Evolutionary conservation across 2,113 vertebrate genomes (phyloP).

Genomic region (Nesoenas mayeri): DNA sequence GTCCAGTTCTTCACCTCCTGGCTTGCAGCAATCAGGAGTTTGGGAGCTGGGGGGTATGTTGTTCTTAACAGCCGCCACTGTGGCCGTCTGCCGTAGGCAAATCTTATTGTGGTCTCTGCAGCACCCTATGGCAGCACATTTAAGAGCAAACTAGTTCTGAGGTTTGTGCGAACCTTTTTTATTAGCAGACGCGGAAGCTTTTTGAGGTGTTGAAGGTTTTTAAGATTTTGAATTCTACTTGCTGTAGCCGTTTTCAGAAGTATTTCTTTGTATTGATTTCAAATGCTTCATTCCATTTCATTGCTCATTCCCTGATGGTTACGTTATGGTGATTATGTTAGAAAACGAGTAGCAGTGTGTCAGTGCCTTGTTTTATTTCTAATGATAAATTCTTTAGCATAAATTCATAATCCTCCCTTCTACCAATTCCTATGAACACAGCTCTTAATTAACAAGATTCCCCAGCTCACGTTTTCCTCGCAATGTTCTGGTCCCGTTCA

Average conservation of each 20-base stretch:
- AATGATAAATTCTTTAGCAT: not conserved
- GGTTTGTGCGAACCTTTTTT: not conserved
- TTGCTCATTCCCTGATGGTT: not conserved
- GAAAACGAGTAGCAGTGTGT: not conserved
- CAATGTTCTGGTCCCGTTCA: not conserved
- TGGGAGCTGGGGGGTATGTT: not conserved
- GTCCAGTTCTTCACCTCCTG: not conserved
- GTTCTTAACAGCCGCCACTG: not conserved
- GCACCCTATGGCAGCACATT: not conserved
- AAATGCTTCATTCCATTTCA: not conserved
- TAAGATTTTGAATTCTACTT: not conserved
- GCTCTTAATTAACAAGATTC: not conserved
- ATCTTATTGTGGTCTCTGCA: not conserved
- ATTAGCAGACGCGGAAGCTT: not conserved
- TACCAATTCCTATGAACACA: not conserved
- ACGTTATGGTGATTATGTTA: not conserved
- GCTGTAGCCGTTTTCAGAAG: not conserved
- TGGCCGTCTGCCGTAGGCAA: not conserved
- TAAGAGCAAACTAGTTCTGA: not conserved
- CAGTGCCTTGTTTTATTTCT: not conserved
- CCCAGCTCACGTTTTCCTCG: not conserved
- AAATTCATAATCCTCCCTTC: not conserved
- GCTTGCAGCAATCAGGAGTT: not conserved
- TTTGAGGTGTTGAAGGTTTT: not conserved
- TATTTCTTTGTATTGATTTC: not conserved